These are phyloP conservation scores for Danionella dracula DNA, from an alignment of 2,797 vertebrate genomes.

Conservation along the genomic window DNA sequence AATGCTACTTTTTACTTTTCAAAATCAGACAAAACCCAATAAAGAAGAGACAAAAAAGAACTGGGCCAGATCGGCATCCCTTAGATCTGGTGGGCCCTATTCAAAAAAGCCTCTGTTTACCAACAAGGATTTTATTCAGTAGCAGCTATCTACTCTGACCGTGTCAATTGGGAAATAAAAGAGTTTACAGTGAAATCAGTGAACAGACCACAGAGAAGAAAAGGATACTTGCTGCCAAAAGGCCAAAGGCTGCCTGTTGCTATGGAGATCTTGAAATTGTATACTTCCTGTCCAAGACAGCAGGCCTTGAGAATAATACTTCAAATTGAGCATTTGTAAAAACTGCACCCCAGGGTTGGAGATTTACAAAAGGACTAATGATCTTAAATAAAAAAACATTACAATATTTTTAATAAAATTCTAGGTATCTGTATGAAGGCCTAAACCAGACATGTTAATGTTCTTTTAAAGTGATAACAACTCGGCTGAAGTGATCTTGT, in stretches of 20 bases:
- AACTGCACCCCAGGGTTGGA: constrained; percentile 48
- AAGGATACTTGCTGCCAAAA: constrained; percentile 14
- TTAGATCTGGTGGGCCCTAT: neutral
- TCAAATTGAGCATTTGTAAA: constrained; percentile 59
- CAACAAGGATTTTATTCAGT: constrained; percentile 18
- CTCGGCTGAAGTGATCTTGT: too few species aligned
- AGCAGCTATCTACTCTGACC: constrained; percentile 3
- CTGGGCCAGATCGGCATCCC: neutral
- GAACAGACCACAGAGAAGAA: constrained; percentile 32
- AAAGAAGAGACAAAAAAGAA: too few species aligned
- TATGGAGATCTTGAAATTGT: constrained; percentile 68
- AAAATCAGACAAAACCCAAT: too few species aligned
- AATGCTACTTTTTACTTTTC: too few species aligned
- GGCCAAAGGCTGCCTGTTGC: constrained; percentile 57
- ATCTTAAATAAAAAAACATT: constrained; percentile 52
- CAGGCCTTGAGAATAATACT: constrained; percentile 61
- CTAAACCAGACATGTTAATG: too few species aligned
- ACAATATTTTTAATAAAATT: too few species aligned
- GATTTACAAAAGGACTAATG: constrained; percentile 49
- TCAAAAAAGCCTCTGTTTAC: neutral
- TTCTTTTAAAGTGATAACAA: too few species aligned
- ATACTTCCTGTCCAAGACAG: constrained; percentile 67
- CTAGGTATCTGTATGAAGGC: too few species aligned
- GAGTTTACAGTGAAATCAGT: constrained; percentile 37
- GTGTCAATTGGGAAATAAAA: constrained; percentile 20